Percentiles rank a stretch among this genome's conserved stretches.
Evolutionary conservation across 2,113 vertebrate genomes (phyloP).

Genomic region (Canis aureus): DNA sequence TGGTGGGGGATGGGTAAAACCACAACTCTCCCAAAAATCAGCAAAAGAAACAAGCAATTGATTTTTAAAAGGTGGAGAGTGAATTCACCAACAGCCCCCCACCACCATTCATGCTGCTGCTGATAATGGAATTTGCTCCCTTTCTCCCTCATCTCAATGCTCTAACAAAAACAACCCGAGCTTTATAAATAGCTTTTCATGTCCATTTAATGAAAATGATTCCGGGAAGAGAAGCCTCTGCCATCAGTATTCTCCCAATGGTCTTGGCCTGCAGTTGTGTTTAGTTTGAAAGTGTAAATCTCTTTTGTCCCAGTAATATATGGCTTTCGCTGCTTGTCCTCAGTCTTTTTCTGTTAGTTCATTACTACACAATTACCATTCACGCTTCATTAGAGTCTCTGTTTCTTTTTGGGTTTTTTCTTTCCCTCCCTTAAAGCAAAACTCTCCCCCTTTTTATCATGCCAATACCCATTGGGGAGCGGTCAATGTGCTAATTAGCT

Average conservation of each 20-base stretch:
- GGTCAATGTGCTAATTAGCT: slow-evolving; percentile 97
- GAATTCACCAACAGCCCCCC: slow-evolving; percentile 10
- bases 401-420: slow-evolving; percentile 90
- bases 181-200: slow-evolving; percentile 98
- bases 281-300: slow-evolving; percentile 99
- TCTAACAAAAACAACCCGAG: slow-evolving; percentile 95
- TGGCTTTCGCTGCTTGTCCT: slow-evolving; percentile 97
- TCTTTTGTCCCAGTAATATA: slow-evolving; percentile 99
- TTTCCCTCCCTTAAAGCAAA: slow-evolving; percentile 87
- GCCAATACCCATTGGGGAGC: slow-evolving; percentile 93
- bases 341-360: slow-evolving; percentile 99
- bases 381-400: slow-evolving; percentile 99
- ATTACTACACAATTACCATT: slow-evolving; percentile 99
- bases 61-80: slow-evolving; percentile 75
- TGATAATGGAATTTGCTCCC: slow-evolving; percentile 94
- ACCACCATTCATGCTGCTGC: slow-evolving; percentile 90
- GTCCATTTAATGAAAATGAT: slow-evolving; percentile 99
- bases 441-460: slow-evolving; percentile 93
- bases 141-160: slow-evolving; percentile 93
- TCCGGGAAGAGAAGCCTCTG: slow-evolving; percentile 91
- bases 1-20: not conserved
- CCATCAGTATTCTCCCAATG: slow-evolving; percentile 95
- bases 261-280: slow-evolving; percentile 96
- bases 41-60: slow-evolving; percentile 81
- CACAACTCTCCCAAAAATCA: slow-evolving; percentile 60